These are phyloP conservation scores for Urocynchramus pylzowi DNA, from an alignment of 2,113 vertebrate species.

Conservation along the genomic window DNA sequence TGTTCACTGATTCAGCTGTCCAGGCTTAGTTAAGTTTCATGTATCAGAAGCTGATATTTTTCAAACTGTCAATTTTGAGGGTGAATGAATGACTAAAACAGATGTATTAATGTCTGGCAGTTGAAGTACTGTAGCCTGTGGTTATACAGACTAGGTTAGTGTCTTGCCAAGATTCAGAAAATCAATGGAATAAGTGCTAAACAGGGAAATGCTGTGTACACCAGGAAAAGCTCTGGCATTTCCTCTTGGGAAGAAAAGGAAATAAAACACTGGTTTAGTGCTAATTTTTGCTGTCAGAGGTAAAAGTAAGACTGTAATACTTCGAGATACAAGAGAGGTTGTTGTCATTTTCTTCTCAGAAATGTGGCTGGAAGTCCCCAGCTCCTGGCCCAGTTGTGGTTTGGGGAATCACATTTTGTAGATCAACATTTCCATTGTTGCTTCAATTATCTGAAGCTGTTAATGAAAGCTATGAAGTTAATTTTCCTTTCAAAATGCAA, in stretches of 20 bases:
- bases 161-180: slow-evolving; percentile 17
- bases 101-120: slow-evolving; percentile 20
- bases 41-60: slow-evolving; percentile 28
- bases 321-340: not conserved
- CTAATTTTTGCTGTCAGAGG: not conserved
- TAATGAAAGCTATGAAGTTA: not conserved
- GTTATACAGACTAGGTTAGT: not conserved
- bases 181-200: not conserved
- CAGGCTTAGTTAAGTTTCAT: slow-evolving; percentile 16
- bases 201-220: not conserved
- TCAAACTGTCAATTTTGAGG: slow-evolving; percentile 27
- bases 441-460: not conserved
- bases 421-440: not conserved
- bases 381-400: not conserved
- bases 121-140: slow-evolving; percentile 9
- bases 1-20: slow-evolving; percentile 11
- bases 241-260: not conserved
- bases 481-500: not conserved
- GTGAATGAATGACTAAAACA: slow-evolving; percentile 51
- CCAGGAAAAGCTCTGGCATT: not conserved
- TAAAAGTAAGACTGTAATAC: not conserved
- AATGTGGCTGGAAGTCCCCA: not conserved
- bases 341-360: not conserved
- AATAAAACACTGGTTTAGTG: not conserved
- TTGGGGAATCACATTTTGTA: not conserved